Conservation (phyloP, 2,113 vertebrate genomes). For the Puffinus mauretanicus region DNA sequence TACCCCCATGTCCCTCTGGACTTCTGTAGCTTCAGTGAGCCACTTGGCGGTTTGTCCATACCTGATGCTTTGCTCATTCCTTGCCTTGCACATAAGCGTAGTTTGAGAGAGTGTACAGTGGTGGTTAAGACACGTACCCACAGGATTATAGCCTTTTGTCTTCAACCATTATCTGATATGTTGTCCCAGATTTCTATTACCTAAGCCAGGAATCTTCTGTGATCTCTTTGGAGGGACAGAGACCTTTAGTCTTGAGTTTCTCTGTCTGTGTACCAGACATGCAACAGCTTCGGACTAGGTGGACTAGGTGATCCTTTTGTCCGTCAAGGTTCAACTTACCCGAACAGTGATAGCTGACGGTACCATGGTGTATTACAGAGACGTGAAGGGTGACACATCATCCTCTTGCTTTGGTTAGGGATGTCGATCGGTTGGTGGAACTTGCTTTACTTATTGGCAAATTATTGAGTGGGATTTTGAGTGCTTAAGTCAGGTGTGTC, state of each 20-base stretch:
- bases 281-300: neutral
- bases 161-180: neutral
- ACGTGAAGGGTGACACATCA: accelerated
- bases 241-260: neutral
- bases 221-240: neutral
- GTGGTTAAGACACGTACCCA: neutral
- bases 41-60: neutral
- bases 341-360: neutral
- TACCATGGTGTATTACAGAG: neutral
- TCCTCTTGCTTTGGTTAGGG: neutral
- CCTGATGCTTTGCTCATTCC: neutral
- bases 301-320: neutral
- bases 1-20: accelerated
- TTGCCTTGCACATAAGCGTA: accelerated
- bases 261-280: neutral
- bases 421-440: neutral
- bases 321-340: neutral
- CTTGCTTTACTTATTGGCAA: neutral
- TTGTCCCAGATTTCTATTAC: neutral
- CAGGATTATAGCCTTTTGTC: neutral
- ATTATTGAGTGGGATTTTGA: neutral
- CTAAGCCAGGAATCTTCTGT: neutral
- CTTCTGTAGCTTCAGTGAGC: neutral
- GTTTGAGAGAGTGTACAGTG: neutral
- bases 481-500: neutral